Conservation (phyloP, 2,797 vertebrate genomes). For the Emydoidea blandingii region DNA sequence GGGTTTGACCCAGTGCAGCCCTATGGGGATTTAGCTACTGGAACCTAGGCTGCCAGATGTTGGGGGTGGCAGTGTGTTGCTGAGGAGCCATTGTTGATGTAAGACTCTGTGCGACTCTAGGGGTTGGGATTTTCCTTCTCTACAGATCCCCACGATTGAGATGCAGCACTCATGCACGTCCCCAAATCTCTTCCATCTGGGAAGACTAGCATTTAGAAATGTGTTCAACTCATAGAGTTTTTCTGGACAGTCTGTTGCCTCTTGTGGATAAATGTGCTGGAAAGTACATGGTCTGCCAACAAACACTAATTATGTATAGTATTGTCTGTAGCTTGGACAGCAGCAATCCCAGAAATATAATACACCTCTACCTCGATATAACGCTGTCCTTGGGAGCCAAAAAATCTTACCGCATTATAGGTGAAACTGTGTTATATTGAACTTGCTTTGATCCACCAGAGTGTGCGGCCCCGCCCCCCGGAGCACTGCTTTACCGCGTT, state of each 20-base stretch:
- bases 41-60: neutral
- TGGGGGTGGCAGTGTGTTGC: neutral
- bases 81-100: neutral
- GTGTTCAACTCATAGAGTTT: neutral
- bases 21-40: neutral
- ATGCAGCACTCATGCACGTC: neutral
- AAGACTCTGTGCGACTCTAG: neutral
- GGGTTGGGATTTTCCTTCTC: neutral
- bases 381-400: no score
- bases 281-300: neutral
- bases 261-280: neutral
- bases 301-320: neutral
- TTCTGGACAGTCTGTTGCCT: neutral
- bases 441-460: no score
- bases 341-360: neutral
- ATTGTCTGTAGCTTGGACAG: rapidly evolving
- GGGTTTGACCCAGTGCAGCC: neutral
- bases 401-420: no score
- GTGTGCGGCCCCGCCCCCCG: no score
- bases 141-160: neutral
- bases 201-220: neutral
- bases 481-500: no score
- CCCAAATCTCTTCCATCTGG: neutral
- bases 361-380: no score
- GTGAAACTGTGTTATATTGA: no score